A percentile compares a stretch with the other conserved stretches of the same genome.
Conservation (phyloP, 2,797 vertebrate species). For the Diceros bicornis region DNA sequence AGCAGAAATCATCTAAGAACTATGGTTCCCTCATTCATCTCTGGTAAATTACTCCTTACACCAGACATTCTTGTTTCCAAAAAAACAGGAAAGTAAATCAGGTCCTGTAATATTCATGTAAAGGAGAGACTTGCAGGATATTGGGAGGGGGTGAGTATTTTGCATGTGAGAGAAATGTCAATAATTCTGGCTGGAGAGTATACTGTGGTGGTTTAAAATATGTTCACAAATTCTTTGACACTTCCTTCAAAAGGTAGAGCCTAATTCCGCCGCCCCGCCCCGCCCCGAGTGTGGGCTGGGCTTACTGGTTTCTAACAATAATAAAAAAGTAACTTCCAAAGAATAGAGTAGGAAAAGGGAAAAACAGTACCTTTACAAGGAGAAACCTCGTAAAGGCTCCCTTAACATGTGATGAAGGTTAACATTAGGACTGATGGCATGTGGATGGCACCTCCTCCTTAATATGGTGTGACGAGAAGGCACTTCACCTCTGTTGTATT, state of each 20-base stretch:
- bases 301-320: background rate
- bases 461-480: background rate
- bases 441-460: background rate
- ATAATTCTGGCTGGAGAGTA: background rate
- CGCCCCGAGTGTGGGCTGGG: background rate
- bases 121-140: background rate
- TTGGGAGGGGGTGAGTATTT: background rate
- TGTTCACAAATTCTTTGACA: conserved; percentile 1
- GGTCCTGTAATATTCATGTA: background rate
- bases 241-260: background rate
- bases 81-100: background rate
- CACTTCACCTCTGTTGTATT: background rate
- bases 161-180: background rate
- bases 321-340: background rate
- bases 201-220: background rate
- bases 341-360: background rate
- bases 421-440: background rate
- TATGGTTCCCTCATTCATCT: background rate
- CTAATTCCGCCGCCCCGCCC: background rate
- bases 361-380: background rate
- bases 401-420: background rate
- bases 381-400: background rate
- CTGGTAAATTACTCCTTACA: background rate
- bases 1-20: conserved; percentile 3
- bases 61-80: background rate